phyloP scores from a whole-genome alignment of 2,797 vertebrate genomes.

The Enteromius trimaculatus region DNA sequence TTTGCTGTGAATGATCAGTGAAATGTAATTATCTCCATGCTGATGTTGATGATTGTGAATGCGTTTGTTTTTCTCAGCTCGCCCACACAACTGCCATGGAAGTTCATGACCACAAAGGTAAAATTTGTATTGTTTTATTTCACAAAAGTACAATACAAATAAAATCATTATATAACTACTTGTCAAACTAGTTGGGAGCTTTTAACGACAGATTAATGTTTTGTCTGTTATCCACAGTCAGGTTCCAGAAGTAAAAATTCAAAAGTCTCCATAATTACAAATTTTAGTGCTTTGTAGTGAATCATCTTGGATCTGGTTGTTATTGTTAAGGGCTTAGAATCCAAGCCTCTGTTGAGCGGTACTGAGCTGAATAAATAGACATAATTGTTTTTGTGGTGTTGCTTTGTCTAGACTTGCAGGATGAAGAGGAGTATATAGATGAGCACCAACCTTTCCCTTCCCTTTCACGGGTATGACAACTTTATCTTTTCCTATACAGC shows the following conservation, averaged over 20 bases:
- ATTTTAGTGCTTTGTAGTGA: background rate
- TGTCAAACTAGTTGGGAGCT: background rate
- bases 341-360: background rate
- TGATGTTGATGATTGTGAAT: background rate
- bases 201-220: background rate
- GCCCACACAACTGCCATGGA: slow-evolving; percentile 87
- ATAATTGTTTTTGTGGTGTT: background rate
- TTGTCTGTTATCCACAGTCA: background rate
- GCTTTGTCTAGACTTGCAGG: slow-evolving; percentile 77
- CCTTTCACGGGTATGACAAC: slow-evolving; percentile 82
- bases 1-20: too few relatives aligned
- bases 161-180: background rate
- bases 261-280: background rate
- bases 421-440: slow-evolving; percentile 87
- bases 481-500: background rate
- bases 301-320: background rate
- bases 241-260: background rate
- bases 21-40: background rate
- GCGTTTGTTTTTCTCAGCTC: slow-evolving; percentile 77
- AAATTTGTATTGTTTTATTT: background rate
- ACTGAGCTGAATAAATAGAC: background rate
- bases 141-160: background rate
- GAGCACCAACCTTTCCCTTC: slow-evolving; percentile 97
- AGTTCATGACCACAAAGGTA: slow-evolving; percentile 87
- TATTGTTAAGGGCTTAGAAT: background rate